These are phyloP conservation scores for Lophotriccus pileatus DNA, from an alignment of 2,797 vertebrate species.

Conservation along the genomic window DNA sequence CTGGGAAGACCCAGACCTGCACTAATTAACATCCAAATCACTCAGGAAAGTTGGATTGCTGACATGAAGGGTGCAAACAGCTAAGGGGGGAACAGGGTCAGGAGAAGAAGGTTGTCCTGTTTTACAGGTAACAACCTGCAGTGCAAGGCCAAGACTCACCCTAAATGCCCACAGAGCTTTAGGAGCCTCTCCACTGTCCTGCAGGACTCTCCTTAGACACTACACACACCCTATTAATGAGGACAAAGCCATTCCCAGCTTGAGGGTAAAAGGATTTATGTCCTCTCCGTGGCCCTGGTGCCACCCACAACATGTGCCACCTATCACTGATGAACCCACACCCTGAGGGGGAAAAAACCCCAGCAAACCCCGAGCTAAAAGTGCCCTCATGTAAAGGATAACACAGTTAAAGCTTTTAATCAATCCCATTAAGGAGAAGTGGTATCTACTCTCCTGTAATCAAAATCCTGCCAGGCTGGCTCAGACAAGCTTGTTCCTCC, in stretches of 20 bases:
- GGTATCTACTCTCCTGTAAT: background rate
- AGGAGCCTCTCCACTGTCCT: background rate
- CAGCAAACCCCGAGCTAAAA: background rate
- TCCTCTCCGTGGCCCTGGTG: background rate
- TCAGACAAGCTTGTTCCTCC: background rate
- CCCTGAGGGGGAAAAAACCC: background rate
- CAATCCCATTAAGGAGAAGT: constrained; percentile 14
- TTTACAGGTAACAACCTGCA: background rate
- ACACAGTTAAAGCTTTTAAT: background rate
- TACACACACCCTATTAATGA: too few relatives aligned
- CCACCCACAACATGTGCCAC: background rate
- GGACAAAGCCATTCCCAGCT: background rate
- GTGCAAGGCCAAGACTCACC: background rate
- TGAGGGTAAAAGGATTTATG: background rate
- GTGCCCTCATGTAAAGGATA: background rate
- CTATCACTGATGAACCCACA: background rate
- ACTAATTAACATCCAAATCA: accelerated
- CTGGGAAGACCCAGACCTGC: background rate
- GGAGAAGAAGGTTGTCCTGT: background rate
- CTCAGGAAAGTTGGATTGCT: background rate
- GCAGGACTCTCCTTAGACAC: background rate
- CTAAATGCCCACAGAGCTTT: background rate
- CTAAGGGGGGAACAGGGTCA: background rate
- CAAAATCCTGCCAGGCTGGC: background rate
- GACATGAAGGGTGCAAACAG: background rate